These are phyloP conservation scores for Apotomis betuletana DNA, from an alignment of 2,888 invertebrate species.

Conservation along the genomic window DNA sequence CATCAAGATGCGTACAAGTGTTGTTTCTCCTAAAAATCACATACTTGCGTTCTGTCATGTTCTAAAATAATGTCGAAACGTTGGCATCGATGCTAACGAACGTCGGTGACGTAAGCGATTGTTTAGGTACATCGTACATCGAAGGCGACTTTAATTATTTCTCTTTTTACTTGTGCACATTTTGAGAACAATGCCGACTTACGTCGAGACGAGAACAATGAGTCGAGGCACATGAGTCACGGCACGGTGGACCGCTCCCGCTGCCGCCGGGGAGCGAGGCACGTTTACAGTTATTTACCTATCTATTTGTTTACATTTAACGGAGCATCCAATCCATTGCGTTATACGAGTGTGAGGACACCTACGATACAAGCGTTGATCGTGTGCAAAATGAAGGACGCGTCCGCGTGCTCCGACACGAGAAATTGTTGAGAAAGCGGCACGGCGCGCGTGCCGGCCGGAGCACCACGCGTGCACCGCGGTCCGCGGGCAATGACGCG, in stretches of 20 bases:
- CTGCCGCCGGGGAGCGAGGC: background rate
- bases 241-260: background rate
- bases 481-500: background rate
- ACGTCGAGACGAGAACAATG: constrained; percentile 12
- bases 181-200: constrained; percentile 30
- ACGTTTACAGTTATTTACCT: constrained; percentile 6
- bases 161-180: constrained; percentile 24
- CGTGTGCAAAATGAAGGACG: background rate
- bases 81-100: constrained; percentile 18
- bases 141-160: background rate
- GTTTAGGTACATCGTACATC: constrained; percentile 25
- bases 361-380: background rate
- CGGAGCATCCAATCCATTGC: background rate
- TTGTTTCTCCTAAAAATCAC: constrained; percentile 29
- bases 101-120: constrained; percentile 13
- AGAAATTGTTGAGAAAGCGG: constrained; percentile 34
- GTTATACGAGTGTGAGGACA: background rate
- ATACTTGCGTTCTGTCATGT: constrained; percentile 14
- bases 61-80: constrained; percentile 23
- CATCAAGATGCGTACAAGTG: background rate
- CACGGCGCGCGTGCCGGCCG: background rate
- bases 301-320: background rate
- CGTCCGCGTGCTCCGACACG: constrained; percentile 19
- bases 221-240: constrained; percentile 20
- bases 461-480: background rate